A percentile compares a stretch with the other conserved stretches of the same genome.
Conservation (phyloP, 2,797 vertebrate species). For the Meriones psammophilus region DNA sequence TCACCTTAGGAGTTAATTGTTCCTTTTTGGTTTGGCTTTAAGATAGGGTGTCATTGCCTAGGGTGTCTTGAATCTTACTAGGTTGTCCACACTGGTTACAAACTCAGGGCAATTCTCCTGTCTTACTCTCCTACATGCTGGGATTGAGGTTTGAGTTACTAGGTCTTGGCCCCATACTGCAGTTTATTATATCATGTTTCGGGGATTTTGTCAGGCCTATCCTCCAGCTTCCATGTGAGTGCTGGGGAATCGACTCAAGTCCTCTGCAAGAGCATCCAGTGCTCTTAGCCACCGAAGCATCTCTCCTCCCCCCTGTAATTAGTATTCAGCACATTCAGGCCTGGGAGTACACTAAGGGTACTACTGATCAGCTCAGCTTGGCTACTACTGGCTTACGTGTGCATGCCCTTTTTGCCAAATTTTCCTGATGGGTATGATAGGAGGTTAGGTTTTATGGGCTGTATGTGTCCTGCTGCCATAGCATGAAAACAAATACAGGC, state of each 20-base stretch:
- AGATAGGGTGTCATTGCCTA: neutral
- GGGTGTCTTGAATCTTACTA: neutral
- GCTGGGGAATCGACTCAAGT: too few species aligned
- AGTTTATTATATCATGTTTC: neutral
- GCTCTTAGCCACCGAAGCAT: neutral
- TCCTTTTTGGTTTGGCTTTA: neutral
- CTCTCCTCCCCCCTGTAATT: neutral
- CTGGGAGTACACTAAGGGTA: neutral
- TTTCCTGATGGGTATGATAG: neutral
- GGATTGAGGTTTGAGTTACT: neutral
- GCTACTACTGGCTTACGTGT: neutral
- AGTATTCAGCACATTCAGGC: neutral
- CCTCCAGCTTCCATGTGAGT: neutral
- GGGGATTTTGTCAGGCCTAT: neutral
- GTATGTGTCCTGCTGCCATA: constrained; percentile 8
- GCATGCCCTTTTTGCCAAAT: neutral
- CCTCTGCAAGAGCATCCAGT: too few species aligned
- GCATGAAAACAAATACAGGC: neutral
- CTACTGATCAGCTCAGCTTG: neutral
- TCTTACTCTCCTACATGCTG: neutral
- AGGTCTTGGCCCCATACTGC: neutral
- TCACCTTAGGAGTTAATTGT: neutral
- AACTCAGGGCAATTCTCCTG: neutral
- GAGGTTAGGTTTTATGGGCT: neutral
- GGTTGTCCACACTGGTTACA: neutral